phyloP scores from a whole-genome alignment of 2,797 vertebrate species.

The Chanos chanos region DNA sequence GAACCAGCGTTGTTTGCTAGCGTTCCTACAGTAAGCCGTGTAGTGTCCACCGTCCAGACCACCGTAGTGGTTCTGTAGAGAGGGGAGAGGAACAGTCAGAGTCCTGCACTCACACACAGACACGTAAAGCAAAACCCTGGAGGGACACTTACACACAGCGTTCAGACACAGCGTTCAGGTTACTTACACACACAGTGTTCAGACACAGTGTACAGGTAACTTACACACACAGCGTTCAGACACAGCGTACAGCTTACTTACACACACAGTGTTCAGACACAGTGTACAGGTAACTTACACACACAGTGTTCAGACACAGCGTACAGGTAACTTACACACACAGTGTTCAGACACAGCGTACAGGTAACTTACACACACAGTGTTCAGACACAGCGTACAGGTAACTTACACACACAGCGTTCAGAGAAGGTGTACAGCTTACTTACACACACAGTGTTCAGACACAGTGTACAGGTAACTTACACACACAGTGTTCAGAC shows the following conservation, averaged over 20 bases:
- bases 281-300: conserved; percentile 93
- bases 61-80: conserved; percentile 90
- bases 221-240: conserved; percentile 96
- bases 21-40: conserved; percentile 94
- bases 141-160: conserved; percentile 65
- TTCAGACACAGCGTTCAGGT: conserved; percentile 91
- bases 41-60: conserved; percentile 96
- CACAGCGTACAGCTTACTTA: conserved; percentile 92
- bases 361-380: conserved; percentile 94
- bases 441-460: conserved; percentile 95
- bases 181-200: conserved; percentile 97
- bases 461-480: conserved; percentile 94
- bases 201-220: conserved; percentile 91
- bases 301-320: conserved; percentile 93
- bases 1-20: conserved; percentile 85
- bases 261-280: conserved; percentile 95
- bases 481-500: conserved; percentile 94
- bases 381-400: conserved; percentile 93
- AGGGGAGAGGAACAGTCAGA: not conserved
- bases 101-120: not conserved
- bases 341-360: conserved; percentile 92
- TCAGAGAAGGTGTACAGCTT: conserved; percentile 93
- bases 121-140: not conserved
- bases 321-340: conserved; percentile 95
- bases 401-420: conserved; percentile 93